Percentiles rank a stretch among this genome's conserved stretches.
phyloP scores from a whole-genome alignment of 30 jellyfish, hydroid and myxozoan species.

The Euphysa ruthae region DNA sequence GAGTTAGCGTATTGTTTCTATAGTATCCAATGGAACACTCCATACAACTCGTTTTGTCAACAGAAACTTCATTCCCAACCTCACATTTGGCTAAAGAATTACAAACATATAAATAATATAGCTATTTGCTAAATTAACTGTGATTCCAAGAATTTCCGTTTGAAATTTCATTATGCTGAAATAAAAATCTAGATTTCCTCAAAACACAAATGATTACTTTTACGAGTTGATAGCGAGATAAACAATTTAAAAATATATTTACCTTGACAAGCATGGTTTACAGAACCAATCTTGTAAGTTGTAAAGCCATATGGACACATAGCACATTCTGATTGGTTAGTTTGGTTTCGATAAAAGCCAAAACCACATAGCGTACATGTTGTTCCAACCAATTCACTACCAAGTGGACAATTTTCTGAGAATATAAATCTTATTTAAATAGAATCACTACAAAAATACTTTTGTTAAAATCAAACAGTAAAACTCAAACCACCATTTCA shows the following conservation, averaged over 20 bases:
- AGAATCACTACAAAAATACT: too few species aligned
- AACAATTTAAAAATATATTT: background rate
- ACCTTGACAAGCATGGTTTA: slow-evolving; percentile 51
- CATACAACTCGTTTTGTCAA: slow-evolving; percentile 48
- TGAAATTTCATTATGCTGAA: too few species aligned
- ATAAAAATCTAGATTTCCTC: too few species aligned
- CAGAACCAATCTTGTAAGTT: slow-evolving; percentile 55
- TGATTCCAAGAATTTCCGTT: too few species aligned
- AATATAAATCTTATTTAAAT: background rate
- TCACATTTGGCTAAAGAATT: slow-evolving; percentile 46
- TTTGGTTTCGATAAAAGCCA: slow-evolving; percentile 56
- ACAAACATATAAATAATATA: too few species aligned
- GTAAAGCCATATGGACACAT: slow-evolving; percentile 56
- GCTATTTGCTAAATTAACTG: too few species aligned
- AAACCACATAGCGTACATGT: slow-evolving; percentile 52
- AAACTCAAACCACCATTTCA: too few species aligned
- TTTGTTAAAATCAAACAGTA: too few species aligned
- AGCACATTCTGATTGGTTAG: slow-evolving; percentile 56
- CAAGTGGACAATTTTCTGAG: slow-evolving; percentile 72
- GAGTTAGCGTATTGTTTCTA: background rate
- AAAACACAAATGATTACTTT: too few species aligned
- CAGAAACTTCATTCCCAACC: slow-evolving; percentile 47
- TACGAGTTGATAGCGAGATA: too few species aligned
- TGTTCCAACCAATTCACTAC: slow-evolving; percentile 41
- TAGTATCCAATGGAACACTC: slow-evolving; percentile 63